A percentile compares a stretch with the other conserved stretches of the same genome.
Evolutionary conservation across 2,113 vertebrate genomes (phyloP).

Genomic region (Phaetusa simplex): DNA sequence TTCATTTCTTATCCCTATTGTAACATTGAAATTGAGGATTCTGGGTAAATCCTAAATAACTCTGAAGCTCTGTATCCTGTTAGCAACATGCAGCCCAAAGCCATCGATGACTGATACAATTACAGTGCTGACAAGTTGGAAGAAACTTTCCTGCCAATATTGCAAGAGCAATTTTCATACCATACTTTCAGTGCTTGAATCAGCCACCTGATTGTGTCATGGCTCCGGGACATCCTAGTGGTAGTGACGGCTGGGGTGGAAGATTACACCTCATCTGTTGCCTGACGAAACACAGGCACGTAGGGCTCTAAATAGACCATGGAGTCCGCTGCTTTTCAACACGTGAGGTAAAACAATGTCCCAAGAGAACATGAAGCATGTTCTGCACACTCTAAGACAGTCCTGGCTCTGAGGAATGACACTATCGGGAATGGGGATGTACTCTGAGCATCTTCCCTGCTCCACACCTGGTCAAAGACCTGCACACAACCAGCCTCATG

Average conservation of each 20-base stretch:
- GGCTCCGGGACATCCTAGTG: background rate
- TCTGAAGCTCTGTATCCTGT: background rate
- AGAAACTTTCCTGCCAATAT: background rate
- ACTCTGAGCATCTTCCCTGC: background rate
- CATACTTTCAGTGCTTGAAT: background rate
- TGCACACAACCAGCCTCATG: background rate
- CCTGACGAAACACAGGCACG: background rate
- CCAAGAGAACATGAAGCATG: background rate
- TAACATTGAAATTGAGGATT: background rate
- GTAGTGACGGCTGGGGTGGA: background rate
- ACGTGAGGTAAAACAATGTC: background rate
- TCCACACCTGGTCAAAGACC: background rate
- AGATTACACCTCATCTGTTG: background rate
- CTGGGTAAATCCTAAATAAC: background rate
- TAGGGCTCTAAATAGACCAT: background rate
- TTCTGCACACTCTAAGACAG: background rate
- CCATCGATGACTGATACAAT: background rate
- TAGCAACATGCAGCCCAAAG: background rate
- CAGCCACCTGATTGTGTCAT: background rate
- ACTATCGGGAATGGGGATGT: accelerated
- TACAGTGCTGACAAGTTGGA: background rate
- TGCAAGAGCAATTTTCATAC: background rate
- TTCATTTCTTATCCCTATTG: background rate
- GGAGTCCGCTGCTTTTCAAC: background rate
- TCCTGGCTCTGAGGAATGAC: background rate